Evolutionary conservation across 1,140 invertebrate genomes (phyloP).

Genomic region (Lepidurus arcticus): DNA sequence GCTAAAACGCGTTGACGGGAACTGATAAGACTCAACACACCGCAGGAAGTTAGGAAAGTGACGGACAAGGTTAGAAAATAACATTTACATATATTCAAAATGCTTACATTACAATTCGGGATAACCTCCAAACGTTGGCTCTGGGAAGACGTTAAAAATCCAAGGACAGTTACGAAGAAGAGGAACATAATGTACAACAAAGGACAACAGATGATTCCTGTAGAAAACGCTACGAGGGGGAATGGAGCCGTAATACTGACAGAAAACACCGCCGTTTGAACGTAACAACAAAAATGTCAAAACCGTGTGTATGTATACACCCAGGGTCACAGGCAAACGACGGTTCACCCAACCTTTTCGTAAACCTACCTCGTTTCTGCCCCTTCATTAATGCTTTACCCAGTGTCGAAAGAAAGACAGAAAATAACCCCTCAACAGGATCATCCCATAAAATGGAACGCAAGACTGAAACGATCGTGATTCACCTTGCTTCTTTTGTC

Average conservation of each 20-base stretch:
- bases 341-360: too few species aligned
- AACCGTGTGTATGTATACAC: background rate
- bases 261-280: slow-evolving; percentile 13
- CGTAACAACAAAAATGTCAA: background rate
- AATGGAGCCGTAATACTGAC: background rate
- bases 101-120: background rate
- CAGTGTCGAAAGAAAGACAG: background rate
- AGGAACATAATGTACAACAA: background rate
- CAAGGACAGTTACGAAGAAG: background rate
- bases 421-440: background rate
- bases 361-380: background rate
- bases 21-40: too few species aligned
- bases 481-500: background rate
- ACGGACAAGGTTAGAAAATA: background rate
- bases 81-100: background rate
- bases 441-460: background rate
- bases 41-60: background rate
- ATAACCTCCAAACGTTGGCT: background rate
- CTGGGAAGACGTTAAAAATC: background rate
- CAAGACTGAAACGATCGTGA: background rate
- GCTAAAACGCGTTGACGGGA: too few species aligned
- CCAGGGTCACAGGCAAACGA: too few species aligned
- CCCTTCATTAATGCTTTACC: background rate
- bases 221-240: background rate
- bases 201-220: background rate